Base-by-base conservation (phyloP, 2,888 invertebrate species). In the Troides oblongomaculatus region DNA sequence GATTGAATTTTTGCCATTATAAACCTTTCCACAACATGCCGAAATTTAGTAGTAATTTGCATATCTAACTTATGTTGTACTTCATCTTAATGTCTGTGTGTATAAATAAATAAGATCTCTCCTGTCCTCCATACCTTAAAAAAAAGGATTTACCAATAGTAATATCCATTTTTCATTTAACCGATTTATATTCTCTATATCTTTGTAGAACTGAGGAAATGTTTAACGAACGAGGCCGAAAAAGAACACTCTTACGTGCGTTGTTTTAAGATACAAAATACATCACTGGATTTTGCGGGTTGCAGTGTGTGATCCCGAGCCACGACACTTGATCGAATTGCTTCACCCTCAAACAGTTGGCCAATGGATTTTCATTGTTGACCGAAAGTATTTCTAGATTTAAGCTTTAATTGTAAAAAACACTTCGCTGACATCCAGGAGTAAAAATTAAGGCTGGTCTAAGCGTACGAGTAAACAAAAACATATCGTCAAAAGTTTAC, bases 221-320 rank as follows among this genome's bases (percentile, higher is more conserved):
- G 1, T 60, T 21, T 60, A 66, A 60, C 23, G 43, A 59, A 14
- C 36, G 23, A 39, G 56, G 36, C 56, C 64, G 21, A 66, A 62
- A 66, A 66, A 62, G 46, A 56, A 61, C 23, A 66, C 62, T 30
- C 30, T 62, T 57, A 57, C 30, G n/a, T 21, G 17, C 62, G 25
- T 62, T 3, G 62, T 30, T 64, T n/a, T 64, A 64, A 68, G 58
- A 68, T 46, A 67, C 57, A 62, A 62, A 67, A 67, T 67, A 43
- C 39, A 43, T 46, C 39, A 57, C 62, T 30, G 23, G 61, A 39
- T 56, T 67, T 23, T 57, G 10, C 14, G 39, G 17, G 39, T 66
- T 59, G 53, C 66, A 62, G n/a, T n/a, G 43, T 39, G 39, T 56
- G 63, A 36, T 36, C 25, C 36, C 21, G 36, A 46, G 21, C 23